phyloP scores from a whole-genome alignment of 2,113 vertebrate species.

The Acrocephalus kingi region DNA sequence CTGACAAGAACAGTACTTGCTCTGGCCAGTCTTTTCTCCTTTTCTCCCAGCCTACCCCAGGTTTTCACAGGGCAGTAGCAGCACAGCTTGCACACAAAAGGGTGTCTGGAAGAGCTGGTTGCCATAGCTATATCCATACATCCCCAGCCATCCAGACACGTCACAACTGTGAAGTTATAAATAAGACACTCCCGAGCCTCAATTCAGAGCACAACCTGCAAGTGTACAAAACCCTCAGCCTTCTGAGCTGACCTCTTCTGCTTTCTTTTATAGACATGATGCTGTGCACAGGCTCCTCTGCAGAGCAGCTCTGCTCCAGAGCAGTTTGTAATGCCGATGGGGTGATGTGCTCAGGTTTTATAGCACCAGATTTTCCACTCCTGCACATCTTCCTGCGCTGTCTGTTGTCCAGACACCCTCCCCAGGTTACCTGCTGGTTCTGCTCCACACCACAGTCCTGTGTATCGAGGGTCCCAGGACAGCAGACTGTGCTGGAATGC shows the following conservation, averaged over 20 bases:
- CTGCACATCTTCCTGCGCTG: background rate
- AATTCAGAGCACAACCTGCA: background rate
- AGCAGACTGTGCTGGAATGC: background rate
- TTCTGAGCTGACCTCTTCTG: background rate
- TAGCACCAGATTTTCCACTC: background rate
- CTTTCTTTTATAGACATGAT: background rate
- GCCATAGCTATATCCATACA: background rate
- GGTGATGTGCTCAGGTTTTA: background rate
- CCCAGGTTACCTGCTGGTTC: background rate
- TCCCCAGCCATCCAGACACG: background rate
- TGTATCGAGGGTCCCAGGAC: fast-evolving
- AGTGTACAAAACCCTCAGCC: background rate
- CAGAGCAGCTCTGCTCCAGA: background rate
- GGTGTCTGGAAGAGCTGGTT: background rate
- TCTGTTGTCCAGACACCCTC: background rate
- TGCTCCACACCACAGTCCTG: background rate
- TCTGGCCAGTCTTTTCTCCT: background rate
- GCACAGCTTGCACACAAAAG: background rate
- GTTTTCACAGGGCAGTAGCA: background rate
- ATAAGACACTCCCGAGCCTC: background rate
- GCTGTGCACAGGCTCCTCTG: background rate
- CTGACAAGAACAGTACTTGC: background rate
- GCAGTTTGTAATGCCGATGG: fast-evolving
- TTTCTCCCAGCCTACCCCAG: background rate
- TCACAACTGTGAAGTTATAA: constrained; percentile 24